Evolutionary conservation across 2,888 invertebrate genomes (phyloP).

Genomic region (Ophion obscuratus): DNA sequence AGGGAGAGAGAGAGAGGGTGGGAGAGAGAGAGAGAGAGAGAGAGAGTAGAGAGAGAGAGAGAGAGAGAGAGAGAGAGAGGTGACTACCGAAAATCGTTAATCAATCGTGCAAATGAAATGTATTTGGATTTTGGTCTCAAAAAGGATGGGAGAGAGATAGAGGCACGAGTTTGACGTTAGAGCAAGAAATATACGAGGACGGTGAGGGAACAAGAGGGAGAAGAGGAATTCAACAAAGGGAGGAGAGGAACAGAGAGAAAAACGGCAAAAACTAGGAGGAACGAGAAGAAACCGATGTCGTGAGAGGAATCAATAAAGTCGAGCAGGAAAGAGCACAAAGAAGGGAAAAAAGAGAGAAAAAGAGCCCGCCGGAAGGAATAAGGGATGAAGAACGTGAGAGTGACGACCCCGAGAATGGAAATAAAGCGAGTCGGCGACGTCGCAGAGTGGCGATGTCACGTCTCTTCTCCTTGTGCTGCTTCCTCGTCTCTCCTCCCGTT

Average conservation of each 20-base stretch:
- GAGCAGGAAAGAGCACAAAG: background rate
- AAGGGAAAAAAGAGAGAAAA: background rate
- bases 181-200: too few species aligned
- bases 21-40: background rate
- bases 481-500: slow-evolving; percentile 27
- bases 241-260: background rate
- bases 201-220: background rate
- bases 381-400: slow-evolving; percentile 30
- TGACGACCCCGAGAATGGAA: slow-evolving; percentile 67
- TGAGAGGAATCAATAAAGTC: slow-evolving; percentile 9
- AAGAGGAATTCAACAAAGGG: background rate
- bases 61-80: background rate
- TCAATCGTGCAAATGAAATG: background rate
- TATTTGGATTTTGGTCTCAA: background rate
- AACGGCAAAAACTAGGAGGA: background rate
- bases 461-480: slow-evolving; percentile 65
- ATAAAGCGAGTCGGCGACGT: slow-evolving; percentile 76
- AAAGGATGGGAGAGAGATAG: too few species aligned
- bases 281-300: background rate
- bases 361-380: background rate
- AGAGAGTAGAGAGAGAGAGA: too few species aligned
- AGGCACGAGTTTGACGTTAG: too few species aligned
- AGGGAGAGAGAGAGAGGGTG: too few species aligned
- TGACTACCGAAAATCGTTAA: too few species aligned
- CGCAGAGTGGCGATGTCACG: slow-evolving; percentile 71